Base-by-base conservation (phyloP, 64 coral and sea anemone genomes). In the Montipora sp. region DNA sequence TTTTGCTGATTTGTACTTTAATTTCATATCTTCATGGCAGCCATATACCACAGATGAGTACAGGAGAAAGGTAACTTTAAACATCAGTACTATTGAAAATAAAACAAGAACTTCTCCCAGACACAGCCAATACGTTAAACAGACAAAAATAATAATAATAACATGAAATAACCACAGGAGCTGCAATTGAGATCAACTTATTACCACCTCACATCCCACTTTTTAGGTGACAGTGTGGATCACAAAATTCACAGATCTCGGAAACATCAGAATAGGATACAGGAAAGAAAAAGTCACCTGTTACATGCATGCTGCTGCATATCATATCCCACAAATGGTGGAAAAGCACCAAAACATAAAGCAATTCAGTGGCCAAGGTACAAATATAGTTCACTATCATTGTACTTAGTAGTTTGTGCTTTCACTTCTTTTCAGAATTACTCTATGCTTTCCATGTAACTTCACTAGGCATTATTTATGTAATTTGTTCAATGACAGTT, bases 331-430 rank as follows among this genome's bases (percentile, higher is more conserved):
- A 70, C 55, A 80, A 63, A 72, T 90, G 23, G 55, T 81, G 48
- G 58, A 59, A 71, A 49, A 77, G 50, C 51, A 77, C 66, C 16
- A 78, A 24, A 80, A 80, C 55, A 78, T 90, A 21, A 90, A 90
- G 45, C 60, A 70, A 50, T 90, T 90, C 47, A 90, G 77, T 51
- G 77, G 78, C 19, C 89, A 90, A 90, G 79, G 53, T 81, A 81
- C 57, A 81, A 61, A 80, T 63, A 63, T 63, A 63, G 60, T 63
- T 63, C 60, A 3, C 60, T 63, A 63, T 16, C 60, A 63, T 63
- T 63, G 9, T 19, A 63, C 14, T 19, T 63, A 12, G 60, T 63
- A 16, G 1, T 19, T 63, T 63, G 9, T 63, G 60, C 15, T 63
- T 63, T 63, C 60, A 63, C 60, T 63, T 63, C 60, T 63, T 16